Conservation (phyloP, 2,888 invertebrate genomes). For the Opisthograptis luteolata region DNA sequence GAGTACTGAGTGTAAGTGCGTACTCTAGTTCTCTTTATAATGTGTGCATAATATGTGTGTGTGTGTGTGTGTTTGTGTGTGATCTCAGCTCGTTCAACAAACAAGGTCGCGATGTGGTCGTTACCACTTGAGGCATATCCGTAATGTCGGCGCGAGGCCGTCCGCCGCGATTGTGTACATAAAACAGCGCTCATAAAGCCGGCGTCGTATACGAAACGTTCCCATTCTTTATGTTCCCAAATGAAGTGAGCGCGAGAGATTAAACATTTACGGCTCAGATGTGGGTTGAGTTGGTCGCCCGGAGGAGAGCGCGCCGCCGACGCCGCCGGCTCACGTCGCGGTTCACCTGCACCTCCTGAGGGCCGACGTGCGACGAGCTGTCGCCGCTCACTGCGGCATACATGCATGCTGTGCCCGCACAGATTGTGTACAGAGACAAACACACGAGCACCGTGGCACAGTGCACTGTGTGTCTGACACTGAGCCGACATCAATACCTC, state of each 20-base stretch:
- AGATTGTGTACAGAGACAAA: too few relatives aligned
- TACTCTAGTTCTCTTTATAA: too few relatives aligned
- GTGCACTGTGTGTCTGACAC: too few relatives aligned
- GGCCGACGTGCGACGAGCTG: too few relatives aligned
- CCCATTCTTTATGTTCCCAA: slow-evolving; percentile 23
- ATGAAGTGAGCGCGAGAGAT: slow-evolving; percentile 28
- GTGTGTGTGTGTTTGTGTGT: too few relatives aligned
- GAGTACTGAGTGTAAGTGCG: too few relatives aligned
- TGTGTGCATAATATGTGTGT: too few relatives aligned
- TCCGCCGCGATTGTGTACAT: slow-evolving; percentile 15
- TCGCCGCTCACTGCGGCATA: neutral
- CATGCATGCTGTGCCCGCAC: too few relatives aligned
- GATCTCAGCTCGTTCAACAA: slow-evolving; percentile 13
- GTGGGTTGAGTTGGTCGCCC: slow-evolving; percentile 1
- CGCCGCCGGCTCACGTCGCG: neutral
- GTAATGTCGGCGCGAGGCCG: neutral
- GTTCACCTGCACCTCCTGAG: too few relatives aligned
- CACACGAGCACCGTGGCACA: too few relatives aligned
- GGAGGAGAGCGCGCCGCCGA: too few relatives aligned
- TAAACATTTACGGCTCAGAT: slow-evolving; percentile 24
- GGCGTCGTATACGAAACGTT: slow-evolving; percentile 19
- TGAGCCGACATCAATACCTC: too few relatives aligned
- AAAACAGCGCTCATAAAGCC: slow-evolving; percentile 15
- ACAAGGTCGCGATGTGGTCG: slow-evolving; percentile 1
- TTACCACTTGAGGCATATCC: slow-evolving; percentile 6